Evolutionary conservation across 2,113 vertebrate genomes (phyloP), one percentile per base, ranked within the genome.

Genomic region (Sylvia atricapilla): DNA sequence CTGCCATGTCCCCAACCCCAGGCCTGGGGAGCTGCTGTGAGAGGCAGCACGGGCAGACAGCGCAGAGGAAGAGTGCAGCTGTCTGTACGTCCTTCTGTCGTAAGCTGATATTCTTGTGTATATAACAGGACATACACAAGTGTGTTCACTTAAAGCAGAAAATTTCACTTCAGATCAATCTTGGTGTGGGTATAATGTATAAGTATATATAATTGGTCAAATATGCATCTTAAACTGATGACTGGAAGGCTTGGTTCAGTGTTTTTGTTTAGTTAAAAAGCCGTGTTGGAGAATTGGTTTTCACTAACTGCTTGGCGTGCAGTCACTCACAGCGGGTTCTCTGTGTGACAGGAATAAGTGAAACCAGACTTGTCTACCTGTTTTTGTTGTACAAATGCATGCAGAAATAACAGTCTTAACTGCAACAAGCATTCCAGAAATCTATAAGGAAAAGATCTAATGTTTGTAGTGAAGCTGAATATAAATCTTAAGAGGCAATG

Each of bases 21-120:
- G 44, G 7, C 18, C 7, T 3, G 6, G n/a, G 39, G 30, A 66
- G 35, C 55, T 17, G 47, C 41, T 0, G 10, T 1, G 0, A 58
- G 52, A 41, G 7, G 10, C 0, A 0, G 39, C 0, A 0, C 0
- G 3, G 39, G 35, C 5, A 0, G 31, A 6, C 3, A 4, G 43
- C 0, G 4, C 9, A 1, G 0, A n/a, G 35, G 27, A 6, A 2
- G 28, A 14, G 56, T 1, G 66, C 25, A 15, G 3, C 49, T 2
- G 0, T 7, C 63, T 20, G 44, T 14, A 18, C 74, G 22, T 5
- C 0, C 25, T 78, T 87, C 82, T 76, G 47, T 68, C 0, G 7
- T 82, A 72, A 89, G 41, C 49, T 49, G 77, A 83, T 91, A 37
- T 0, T 11, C 52, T 28, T 46, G 10, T 22, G 20, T 64, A 3